Evolutionary conservation across 2,113 vertebrate species (phyloP), one percentile per base, ranked within the genome.

Genomic region (Gambusia holbrooki): DNA sequence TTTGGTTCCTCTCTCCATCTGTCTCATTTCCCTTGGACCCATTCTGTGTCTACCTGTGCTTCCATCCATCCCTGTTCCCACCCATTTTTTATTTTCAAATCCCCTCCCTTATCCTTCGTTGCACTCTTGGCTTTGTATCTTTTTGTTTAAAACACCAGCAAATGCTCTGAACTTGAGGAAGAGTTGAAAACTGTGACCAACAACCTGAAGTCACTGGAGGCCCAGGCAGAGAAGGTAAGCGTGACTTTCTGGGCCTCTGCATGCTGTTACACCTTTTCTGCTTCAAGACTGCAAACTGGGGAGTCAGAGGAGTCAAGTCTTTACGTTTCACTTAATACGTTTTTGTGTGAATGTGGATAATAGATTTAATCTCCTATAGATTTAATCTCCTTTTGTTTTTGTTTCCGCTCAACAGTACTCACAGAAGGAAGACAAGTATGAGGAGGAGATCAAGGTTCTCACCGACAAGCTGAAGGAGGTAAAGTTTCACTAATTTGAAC

Each of bases 141-240:
- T 90, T 90, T 89, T 77, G 58, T 95, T 90, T 91, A 92, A 97
- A 97, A 96, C 94, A 84, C 94, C 97, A 99, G 98, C 96, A 99
- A 99, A 98, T 99, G 98, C 96, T 92, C 97, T 96, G 98, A 99
- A 92, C 98, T 99, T 97, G 98, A 99, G 97, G 98, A 99, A 96
- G 98, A 99, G 90, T 96, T 99, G 98, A 99, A 99, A 99, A 99
- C 97, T 95, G 98, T 99, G 96, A 98, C 97, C 95, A 99, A 99
- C 97, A 99, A 98, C 96, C 95, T 99, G 96, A 99, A 99, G 96
- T 99, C 98, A 92, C 96, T 99, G 97, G 98, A 99, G 96, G 98
- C 98, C 96, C 98, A 99, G 97, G 97, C 98, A 91, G 98, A 99
- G 95, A 99, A 99, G 98, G 98, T 99, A 97, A 93, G 97, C 90